Conservation (phyloP, 2,113 vertebrate species). For the Tragelaphus strepsiceros region DNA sequence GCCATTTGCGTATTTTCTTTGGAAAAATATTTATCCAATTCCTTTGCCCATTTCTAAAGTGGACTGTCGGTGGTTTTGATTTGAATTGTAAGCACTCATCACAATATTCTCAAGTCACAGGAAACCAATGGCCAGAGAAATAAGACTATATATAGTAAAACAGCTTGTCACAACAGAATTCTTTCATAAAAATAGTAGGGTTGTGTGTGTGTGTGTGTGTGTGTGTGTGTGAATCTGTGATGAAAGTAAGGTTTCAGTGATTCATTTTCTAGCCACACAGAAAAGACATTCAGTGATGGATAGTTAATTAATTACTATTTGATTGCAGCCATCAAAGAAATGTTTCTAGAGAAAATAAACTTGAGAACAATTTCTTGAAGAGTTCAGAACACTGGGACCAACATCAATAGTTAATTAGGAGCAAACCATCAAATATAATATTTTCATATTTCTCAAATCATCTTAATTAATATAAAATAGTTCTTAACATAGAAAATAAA, state of each 20-base stretch:
- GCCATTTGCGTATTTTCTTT: not conserved
- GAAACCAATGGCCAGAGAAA: not conserved
- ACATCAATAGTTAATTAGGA: not conserved
- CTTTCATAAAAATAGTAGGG: not conserved
- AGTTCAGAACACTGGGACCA: not conserved
- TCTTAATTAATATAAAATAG: not conserved
- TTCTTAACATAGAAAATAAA: not conserved
- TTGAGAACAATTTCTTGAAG: not conserved
- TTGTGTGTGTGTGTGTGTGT: not conserved
- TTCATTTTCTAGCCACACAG: not conserved
- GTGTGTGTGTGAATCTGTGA: not conserved
- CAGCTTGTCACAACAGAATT: not conserved
- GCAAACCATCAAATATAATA: not conserved
- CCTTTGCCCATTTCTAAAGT: not conserved
- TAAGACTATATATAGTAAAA: not conserved
- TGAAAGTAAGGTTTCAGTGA: not conserved
- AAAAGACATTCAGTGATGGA: not conserved
- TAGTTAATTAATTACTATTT: not conserved
- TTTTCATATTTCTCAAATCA: not conserved
- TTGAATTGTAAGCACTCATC: not conserved
- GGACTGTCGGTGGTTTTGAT: not conserved
- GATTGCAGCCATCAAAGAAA: not conserved
- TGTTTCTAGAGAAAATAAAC: not conserved
- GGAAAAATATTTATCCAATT: not conserved
- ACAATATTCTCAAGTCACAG: not conserved